These are phyloP conservation scores for Napeogenes sylphis DNA, from an alignment of 2,888 invertebrate genomes.

Conservation along the genomic window DNA sequence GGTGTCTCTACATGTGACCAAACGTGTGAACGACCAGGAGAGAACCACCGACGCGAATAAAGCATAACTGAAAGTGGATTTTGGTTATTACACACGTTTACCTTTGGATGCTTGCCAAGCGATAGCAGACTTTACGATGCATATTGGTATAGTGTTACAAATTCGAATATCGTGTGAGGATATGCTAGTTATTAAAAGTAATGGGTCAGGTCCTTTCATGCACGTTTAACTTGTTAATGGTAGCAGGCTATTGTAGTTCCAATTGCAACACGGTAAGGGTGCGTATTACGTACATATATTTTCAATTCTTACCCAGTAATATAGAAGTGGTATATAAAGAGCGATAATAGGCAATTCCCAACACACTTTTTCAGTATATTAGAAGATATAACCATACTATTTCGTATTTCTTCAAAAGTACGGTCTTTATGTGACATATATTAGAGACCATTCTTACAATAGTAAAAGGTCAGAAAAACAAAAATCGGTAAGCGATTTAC, in stretches of 20 bases:
- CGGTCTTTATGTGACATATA: conserved; percentile 6
- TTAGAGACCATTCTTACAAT: not conserved
- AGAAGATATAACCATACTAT: conserved; percentile 23
- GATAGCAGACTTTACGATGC: conserved; percentile 46
- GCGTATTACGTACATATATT: conserved; percentile 8
- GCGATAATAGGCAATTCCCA: conserved; percentile 29
- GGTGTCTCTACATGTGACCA: conserved; percentile 16
- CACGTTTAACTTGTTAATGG: conserved; percentile 15
- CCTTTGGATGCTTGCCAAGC: conserved; percentile 47
- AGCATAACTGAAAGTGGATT: conserved; percentile 62
- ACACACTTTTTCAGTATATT: conserved; percentile 29
- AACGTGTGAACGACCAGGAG: conserved; percentile 27
- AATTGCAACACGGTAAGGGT: conserved; percentile 6
- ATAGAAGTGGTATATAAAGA: conserved; percentile 13
- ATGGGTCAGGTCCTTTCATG: conserved; percentile 31
- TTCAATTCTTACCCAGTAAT: not conserved
- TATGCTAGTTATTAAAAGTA: conserved; percentile 40
- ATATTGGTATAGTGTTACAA: conserved; percentile 33
- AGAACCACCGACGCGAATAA: conserved; percentile 54
- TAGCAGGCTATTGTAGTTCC: conserved; percentile 12
- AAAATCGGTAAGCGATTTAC: not conserved
- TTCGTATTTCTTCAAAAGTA: conserved; percentile 17
- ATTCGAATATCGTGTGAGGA: conserved; percentile 41
- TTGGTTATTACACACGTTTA: conserved; percentile 53
- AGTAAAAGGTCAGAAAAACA: not conserved